These are phyloP conservation scores for Melanerpes formicivorus DNA, from an alignment of 2,113 vertebrate species.

Conservation along the genomic window DNA sequence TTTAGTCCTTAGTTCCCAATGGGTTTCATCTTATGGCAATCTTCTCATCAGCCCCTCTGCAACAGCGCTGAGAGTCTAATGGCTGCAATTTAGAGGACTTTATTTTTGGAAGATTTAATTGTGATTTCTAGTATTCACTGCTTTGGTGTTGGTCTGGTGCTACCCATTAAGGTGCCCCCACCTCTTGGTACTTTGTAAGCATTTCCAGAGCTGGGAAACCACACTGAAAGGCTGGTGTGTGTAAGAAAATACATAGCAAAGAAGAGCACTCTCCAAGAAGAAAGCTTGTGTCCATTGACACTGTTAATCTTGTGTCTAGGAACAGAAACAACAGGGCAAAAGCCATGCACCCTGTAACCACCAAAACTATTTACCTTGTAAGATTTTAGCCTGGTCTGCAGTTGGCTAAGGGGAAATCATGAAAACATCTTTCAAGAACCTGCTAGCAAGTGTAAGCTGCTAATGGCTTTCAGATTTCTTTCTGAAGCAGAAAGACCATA, in stretches of 20 bases:
- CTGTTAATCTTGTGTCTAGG: background rate
- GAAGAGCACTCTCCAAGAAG: background rate
- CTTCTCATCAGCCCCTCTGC: background rate
- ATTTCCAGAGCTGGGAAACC: background rate
- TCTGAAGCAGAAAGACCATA: background rate
- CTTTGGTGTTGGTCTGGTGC: background rate
- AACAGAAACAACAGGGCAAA: background rate
- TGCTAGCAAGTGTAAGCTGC: background rate
- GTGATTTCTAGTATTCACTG: background rate
- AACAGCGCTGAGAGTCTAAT: background rate
- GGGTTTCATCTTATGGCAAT: background rate
- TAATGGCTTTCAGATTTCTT: background rate
- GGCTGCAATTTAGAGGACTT: background rate
- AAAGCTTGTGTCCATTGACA: background rate
- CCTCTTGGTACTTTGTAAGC: background rate
- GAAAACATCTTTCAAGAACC: background rate
- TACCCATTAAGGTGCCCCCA: background rate
- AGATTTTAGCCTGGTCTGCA: background rate
- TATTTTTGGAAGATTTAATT: background rate
- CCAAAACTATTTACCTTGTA: background rate
- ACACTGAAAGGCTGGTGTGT: background rate
- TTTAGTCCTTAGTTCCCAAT: background rate
- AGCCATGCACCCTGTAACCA: accelerated
- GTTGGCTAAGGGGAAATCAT: background rate
- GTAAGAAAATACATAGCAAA: background rate